Conservation (phyloP, 2,113 vertebrate species). For the Charadrius vociferus region DNA sequence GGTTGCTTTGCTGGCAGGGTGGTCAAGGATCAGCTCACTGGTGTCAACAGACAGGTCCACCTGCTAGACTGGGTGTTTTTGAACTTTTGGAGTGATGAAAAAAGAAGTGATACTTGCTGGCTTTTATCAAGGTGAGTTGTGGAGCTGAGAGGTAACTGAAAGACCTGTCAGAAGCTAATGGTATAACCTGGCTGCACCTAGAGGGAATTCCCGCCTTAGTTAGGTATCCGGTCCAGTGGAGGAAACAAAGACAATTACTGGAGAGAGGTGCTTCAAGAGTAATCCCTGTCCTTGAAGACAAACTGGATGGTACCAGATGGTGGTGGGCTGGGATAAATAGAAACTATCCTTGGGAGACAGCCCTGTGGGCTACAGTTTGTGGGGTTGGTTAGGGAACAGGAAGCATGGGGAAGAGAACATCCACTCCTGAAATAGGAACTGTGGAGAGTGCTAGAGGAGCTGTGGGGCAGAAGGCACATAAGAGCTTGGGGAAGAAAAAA, state of each 20-base stretch:
- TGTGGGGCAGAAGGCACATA: background rate
- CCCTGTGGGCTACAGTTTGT: background rate
- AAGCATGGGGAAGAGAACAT: background rate
- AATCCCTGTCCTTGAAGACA: background rate
- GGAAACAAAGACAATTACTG: background rate
- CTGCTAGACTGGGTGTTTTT: background rate
- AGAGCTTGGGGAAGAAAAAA: background rate
- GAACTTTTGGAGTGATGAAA: background rate
- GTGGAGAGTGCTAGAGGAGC: background rate
- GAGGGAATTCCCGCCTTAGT: background rate
- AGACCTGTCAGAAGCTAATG: background rate
- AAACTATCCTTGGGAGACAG: background rate
- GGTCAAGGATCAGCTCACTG: background rate
- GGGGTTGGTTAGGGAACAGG: background rate
- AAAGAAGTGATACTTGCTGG: background rate
- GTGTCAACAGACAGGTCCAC: background rate
- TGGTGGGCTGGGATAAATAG: background rate
- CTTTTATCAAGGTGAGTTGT: background rate
- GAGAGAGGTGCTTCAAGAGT: background rate
- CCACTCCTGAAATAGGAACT: background rate
- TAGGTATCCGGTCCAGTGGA: background rate
- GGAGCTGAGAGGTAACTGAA: background rate
- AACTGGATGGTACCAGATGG: background rate
- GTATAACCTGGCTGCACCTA: background rate
- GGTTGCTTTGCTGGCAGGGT: background rate